Evolutionary conservation across 2,113 vertebrate genomes (phyloP), one percentile per base, ranked within the genome.

Genomic region (Scomber scombrus): DNA sequence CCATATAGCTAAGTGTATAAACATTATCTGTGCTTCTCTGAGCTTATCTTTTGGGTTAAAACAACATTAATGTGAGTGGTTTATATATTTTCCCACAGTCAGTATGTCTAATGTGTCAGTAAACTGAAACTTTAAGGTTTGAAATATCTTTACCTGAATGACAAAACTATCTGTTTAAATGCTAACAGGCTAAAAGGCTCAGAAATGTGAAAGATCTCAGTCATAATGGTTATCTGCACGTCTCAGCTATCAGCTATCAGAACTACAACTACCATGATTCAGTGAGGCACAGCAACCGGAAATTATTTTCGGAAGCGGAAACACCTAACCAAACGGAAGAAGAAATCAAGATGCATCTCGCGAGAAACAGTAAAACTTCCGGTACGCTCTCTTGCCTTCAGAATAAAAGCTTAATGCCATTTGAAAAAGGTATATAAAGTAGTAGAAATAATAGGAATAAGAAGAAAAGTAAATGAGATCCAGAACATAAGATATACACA

Each of bases 271-370:
- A 80, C 90, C 63, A 87, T 13, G 9, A 82, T 45, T 18, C 65
- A 47, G 4, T 67, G 65, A 19, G 51, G 15, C 15, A 46, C 0
- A 51, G 11, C 16, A 50, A 68, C 58, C 57, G 86, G 85, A 92
- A 86, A 90, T 81, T 65, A 19, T 72, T 62, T 71, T 71, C 55
- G 83, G 86, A 91, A 93, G 72, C 89, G 93, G 92, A 94, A 89
- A 85, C 58, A 78, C 74, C 31, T 16, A 65, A 61, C 46, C 21
- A 14, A 71, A 70, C 81, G 76, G 85, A 80, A 89, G 74, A 82
- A 65, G 80, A 65, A 64, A 54, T 75, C 80, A 80, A 85, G 58
- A 12, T 40, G 8, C 18, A 45, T 43, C 50, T 21, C 51, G 3
- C 26, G 55, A 63, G 12, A 45, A 73, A 78, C 56, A 68, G 61